These are phyloP conservation scores for Acholoe squamosa DNA, from an alignment of 2,888 invertebrate species.

Conservation along the genomic window DNA sequence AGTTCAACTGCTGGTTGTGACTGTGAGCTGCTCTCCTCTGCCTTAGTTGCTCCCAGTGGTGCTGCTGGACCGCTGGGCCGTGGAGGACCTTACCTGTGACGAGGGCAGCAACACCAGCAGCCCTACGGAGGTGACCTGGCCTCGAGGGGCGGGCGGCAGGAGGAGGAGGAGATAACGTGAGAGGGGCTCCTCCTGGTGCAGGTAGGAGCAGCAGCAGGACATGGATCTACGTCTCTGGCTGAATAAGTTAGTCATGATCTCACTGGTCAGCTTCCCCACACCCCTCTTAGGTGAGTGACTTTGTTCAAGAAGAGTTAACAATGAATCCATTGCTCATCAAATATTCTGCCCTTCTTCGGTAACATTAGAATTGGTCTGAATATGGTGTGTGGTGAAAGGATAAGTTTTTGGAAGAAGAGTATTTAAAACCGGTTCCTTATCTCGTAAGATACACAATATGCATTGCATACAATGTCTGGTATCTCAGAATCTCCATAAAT, in stretches of 20 bases:
- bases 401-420: too few relatives aligned
- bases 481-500: too few relatives aligned
- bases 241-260: conserved; percentile 50
- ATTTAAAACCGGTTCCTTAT: too few relatives aligned
- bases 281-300: conserved; percentile 29
- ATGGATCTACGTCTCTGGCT: conserved; percentile 46
- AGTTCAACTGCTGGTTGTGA: background rate
- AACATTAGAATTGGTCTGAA: too few relatives aligned
- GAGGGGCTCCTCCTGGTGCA: conserved; percentile 24
- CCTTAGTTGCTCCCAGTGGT: background rate
- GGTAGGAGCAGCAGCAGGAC: conserved; percentile 8
- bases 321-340: too few relatives aligned
- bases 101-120: background rate
- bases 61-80: conserved; percentile 22
- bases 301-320: too few relatives aligned
- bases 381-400: too few relatives aligned
- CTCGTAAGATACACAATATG: too few relatives aligned
- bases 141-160: background rate
- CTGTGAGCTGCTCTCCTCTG: background rate
- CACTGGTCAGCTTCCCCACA: conserved; percentile 36
- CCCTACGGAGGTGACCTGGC: background rate
- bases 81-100: conserved; percentile 9
- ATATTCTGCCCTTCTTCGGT: too few relatives aligned
- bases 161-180: background rate
- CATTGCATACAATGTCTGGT: too few relatives aligned